Evolutionary conservation across 35 echinoderm and acorn worm genomes (phyloP).

Genomic region (Heliocidaris erythrogramma): DNA sequence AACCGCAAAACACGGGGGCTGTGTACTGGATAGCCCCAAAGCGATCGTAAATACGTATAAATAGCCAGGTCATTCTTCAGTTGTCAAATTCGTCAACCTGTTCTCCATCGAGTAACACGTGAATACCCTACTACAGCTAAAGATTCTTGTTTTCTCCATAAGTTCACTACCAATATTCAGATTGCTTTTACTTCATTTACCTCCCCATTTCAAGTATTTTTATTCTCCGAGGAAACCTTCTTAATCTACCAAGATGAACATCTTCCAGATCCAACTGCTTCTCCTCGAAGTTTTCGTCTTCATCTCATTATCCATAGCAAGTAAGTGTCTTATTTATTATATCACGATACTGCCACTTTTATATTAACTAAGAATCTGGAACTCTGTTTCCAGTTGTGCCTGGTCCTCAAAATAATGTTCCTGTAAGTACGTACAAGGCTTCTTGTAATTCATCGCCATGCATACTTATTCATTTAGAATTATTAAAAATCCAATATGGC

Average conservation of each 20-base stretch:
- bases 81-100: background rate
- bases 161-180: background rate
- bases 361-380: too few species aligned
- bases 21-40: background rate
- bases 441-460: too few species aligned
- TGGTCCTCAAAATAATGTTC: too few species aligned
- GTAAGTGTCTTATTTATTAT: background rate
- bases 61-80: background rate
- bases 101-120: background rate
- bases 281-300: background rate
- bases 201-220: background rate
- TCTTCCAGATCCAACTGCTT: conserved; percentile 21
- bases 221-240: background rate
- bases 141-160: background rate
- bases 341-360: background rate
- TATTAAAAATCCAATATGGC: too few species aligned
- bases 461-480: too few species aligned
- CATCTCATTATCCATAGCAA: background rate
- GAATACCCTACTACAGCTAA: background rate
- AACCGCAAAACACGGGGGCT: background rate
- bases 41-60: background rate
- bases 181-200: background rate
- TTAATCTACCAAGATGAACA: conserved; percentile 15
- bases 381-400: too few species aligned
- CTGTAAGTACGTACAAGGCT: too few species aligned